Evolutionary conservation across 2,888 invertebrate genomes (phyloP).

Genomic region (Adela reaumurella): DNA sequence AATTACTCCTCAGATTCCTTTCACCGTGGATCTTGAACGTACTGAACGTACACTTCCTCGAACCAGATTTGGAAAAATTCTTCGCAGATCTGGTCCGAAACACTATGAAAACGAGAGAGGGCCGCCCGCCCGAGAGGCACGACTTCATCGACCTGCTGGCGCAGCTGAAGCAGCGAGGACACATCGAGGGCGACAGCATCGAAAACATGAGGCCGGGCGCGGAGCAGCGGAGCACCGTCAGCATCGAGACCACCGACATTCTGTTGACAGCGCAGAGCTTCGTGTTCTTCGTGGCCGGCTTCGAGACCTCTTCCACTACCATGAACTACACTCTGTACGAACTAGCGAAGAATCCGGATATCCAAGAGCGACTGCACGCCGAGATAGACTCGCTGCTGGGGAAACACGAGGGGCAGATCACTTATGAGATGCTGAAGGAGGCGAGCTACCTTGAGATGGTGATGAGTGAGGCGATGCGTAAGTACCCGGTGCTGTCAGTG

Average conservation of each 20-base stretch:
- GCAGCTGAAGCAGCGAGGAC: slow-evolving; percentile 6
- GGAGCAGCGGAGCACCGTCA: not conserved
- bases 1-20: not conserved
- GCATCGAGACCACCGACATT: slow-evolving; percentile 18
- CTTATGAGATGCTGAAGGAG: slow-evolving; percentile 9
- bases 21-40: slow-evolving; percentile 2
- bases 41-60: not conserved
- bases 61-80: not conserved
- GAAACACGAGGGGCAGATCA: slow-evolving; percentile 5
- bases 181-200: slow-evolving; percentile 4
- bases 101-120: slow-evolving; percentile 7
- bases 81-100: slow-evolving; percentile 3
- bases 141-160: slow-evolving; percentile 11
- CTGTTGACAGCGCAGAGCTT: slow-evolving; percentile 39
- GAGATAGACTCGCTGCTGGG: slow-evolving; percentile 9
- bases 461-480: slow-evolving; percentile 9
- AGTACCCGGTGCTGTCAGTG: slow-evolving; percentile 9
- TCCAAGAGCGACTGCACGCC: slow-evolving; percentile 6
- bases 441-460: slow-evolving; percentile 9
- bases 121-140: slow-evolving; percentile 6
- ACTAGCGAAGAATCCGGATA: slow-evolving; percentile 9
- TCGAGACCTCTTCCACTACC: slow-evolving; percentile 10
- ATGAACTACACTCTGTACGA: slow-evolving; percentile 9
- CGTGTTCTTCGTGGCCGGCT: slow-evolving; percentile 23
- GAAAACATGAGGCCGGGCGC: slow-evolving; percentile 1